Base-by-base conservation (phyloP, 2,888 invertebrate genomes). In the Drosophila silvestris region DNA sequence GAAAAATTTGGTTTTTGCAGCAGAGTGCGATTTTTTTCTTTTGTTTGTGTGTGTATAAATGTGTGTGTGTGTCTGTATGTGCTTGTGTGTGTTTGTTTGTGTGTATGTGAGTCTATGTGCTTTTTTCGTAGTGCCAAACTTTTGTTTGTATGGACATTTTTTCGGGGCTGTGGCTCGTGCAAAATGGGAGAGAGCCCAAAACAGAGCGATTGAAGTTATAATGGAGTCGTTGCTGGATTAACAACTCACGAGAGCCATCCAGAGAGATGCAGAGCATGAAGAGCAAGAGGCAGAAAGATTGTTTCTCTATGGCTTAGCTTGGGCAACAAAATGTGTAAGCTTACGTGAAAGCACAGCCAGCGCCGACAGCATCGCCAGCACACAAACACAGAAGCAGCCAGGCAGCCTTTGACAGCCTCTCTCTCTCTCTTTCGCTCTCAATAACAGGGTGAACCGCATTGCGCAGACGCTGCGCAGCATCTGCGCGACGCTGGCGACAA, bases 91-190 rank as follows among this genome's bases (percentile, higher is more conserved):
- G 28, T 28, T 3, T 28, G 26, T 22, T 1, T 26, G 26, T 26
- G 26, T 52, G 37, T 41, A 32, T 58, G 51, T 57, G 51, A 50
- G 53, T 77, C 57, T 61, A 51, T 70, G 61, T 63, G 51, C 56
- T 58, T 62, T 79, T 64, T 61, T 62, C 61, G 41, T 41, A 41
- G 35, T 39, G 30, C 32, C 57, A 67, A 64, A 64, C 50, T 70
- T 66, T 52, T 74, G 69, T 71, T 69, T 72, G 52, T 74, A 74
- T 70, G 75, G 67, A 52, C 44, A 70, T 62, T 81, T 88, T 90
- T 83, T 82, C 88, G 74, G 89, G 90, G 90, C 91, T 90, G 90
- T 91, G 90, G 90, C 90, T 83, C 81, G 74, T 68, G 47, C 61
- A 74, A 75, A 70, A 59, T 63, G 57, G 74, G 79, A 86, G 84